These are phyloP conservation scores for Gracilinanus agilis DNA, from an alignment of 2,113 vertebrate genomes.

Conservation along the genomic window DNA sequence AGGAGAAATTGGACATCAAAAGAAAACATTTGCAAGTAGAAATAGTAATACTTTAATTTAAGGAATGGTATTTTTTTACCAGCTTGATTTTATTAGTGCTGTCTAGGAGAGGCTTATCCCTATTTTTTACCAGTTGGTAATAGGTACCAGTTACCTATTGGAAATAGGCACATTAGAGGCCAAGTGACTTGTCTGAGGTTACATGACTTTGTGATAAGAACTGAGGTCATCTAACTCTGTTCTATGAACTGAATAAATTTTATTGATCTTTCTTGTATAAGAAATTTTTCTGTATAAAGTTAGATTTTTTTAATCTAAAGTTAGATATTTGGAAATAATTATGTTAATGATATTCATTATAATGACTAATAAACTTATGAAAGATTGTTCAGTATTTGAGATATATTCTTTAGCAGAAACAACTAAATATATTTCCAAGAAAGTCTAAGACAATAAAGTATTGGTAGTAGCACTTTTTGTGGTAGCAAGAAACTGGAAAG, in stretches of 20 bases:
- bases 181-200: background rate
- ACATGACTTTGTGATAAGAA: background rate
- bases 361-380: background rate
- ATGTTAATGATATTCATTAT: background rate
- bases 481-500: background rate
- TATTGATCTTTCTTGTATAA: background rate
- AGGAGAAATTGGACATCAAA: constrained; percentile 18
- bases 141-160: too few relatives aligned
- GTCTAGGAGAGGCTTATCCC: background rate
- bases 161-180: background rate
- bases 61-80: background rate
- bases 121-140: constrained; percentile 46
- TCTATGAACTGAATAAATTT: background rate
- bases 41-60: constrained; percentile 15
- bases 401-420: too few relatives aligned
- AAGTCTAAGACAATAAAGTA: background rate
- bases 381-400: background rate
- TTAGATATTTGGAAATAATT: background rate
- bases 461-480: background rate
- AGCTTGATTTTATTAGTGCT: background rate
- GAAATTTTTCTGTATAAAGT: background rate
- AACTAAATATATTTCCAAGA: background rate
- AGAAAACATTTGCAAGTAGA: constrained; percentile 41
- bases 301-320: too few relatives aligned
- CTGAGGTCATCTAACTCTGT: background rate